Base-by-base conservation (phyloP, 2,888 invertebrate species). In the Epicampocera succincta region DNA sequence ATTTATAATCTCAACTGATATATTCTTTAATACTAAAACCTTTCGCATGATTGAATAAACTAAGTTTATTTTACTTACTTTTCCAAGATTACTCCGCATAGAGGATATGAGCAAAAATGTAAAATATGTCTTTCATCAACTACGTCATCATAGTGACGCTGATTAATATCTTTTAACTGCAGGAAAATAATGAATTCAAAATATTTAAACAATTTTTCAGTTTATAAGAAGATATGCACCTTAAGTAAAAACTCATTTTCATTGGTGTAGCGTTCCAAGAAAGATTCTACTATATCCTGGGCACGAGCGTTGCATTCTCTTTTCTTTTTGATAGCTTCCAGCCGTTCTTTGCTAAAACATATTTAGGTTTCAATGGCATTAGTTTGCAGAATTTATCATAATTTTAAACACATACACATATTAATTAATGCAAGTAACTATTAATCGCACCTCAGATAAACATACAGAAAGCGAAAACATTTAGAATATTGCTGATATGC, bases 71-170 rank as follows among this genome's bases (percentile, higher is more conserved):
- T 13, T 25, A 66, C 75, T 80, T 93, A 93, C 88, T 92, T 91
- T 11, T 92, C 92, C 52, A 97, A 88, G 1, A 89, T 84, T 60
- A 94, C 93, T 3, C 92, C 90, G 89, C 98, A 98, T 9, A 97
- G 86, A 1, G 96, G 94, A 91, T 97, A 98, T 2, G 98, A 98
- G 91, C 98, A 98, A 1, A 94, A 85, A 85, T 94, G 94, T 11
- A 92, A 91, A 63, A 98, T 94, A n/a, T 95, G 93, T 86, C 98
- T 92, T 90, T 98, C 98, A 89, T 97, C 97, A 4, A 95, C 93
- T 13, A 96, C 92, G 90, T 98, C 98, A 85, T 95, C 94, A 88
- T 96, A 96, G 88, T 97, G 96, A 56, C 92, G 90, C 86, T 93
- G 94, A 86, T 94, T 95, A 60, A 97, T 95, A 84, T 93, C 92